Percentiles rank a stretch among this genome's conserved stretches.
Conservation (phyloP, 2,888 invertebrate genomes). For the Oxytorus armatus region DNA sequence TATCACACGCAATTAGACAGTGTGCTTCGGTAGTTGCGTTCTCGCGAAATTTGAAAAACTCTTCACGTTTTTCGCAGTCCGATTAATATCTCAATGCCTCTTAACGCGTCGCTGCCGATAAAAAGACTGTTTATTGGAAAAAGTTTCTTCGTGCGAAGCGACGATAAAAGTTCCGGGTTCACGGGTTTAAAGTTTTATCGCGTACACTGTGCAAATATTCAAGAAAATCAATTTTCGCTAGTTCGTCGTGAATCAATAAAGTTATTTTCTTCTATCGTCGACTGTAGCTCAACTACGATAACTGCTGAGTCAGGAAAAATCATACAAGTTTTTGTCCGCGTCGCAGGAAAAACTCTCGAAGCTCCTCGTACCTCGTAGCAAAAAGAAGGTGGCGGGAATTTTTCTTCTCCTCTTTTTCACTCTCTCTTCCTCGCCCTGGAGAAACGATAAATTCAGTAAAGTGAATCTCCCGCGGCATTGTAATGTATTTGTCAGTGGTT, state of each 20-base stretch:
- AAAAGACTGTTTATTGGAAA: not conserved
- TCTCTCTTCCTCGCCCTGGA: not conserved
- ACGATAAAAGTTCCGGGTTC: slow-evolving; percentile 16
- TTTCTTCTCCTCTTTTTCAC: not conserved
- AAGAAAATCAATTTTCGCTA: slow-evolving; percentile 4
- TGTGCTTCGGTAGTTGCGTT: not conserved
- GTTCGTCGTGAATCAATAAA: too few relatives aligned
- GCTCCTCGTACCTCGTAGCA: slow-evolving; percentile 1
- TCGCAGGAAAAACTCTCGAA: not conserved
- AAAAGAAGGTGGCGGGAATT: not conserved
- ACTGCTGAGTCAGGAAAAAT: slow-evolving; percentile 14
- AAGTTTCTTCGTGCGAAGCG: slow-evolving; percentile 6
- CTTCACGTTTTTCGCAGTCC: not conserved
- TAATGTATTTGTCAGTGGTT: slow-evolving; percentile 30
- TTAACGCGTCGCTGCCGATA: slow-evolving; percentile 20
- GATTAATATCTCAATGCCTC: slow-evolving; percentile 31
- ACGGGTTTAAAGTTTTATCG: slow-evolving; percentile 18
- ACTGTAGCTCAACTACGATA: too few relatives aligned
- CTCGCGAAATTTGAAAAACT: not conserved
- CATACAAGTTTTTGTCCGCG: not conserved
- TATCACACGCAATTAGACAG: not conserved
- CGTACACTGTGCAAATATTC: not conserved
- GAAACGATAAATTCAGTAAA: slow-evolving; percentile 18
- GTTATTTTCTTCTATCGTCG: not conserved
- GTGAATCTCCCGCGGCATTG: slow-evolving; percentile 23